phyloP scores from a whole-genome alignment of 2,113 vertebrate species.

The Xiphophorus maculatus region DNA sequence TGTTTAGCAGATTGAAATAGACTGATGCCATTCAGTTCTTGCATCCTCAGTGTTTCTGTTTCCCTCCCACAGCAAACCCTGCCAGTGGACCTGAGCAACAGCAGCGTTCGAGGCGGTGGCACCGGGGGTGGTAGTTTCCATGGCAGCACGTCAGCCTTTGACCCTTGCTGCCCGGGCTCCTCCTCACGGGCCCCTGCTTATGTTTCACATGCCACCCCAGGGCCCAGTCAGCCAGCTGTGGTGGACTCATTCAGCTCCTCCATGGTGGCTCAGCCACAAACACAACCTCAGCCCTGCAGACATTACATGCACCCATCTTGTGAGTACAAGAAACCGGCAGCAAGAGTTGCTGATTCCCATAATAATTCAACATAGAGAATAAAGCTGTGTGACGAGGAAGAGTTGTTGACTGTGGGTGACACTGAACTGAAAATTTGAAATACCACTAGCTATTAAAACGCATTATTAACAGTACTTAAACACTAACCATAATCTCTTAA shows the following conservation, averaged over 20 bases:
- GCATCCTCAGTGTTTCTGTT: constrained; percentile 13
- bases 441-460: too few relatives aligned
- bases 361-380: constrained; percentile 47
- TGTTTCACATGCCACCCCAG: constrained; percentile 86
- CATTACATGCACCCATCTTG: constrained; percentile 95
- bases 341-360: constrained; percentile 60
- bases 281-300: constrained; percentile 90
- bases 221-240: constrained; percentile 87
- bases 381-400: constrained; percentile 29
- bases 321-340: constrained; percentile 77
- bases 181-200: constrained; percentile 88
- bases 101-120: constrained; percentile 86
- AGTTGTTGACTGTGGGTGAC: constrained; percentile 5
- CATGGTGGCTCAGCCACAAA: constrained; percentile 89
- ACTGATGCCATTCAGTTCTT: background rate
- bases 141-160: constrained; percentile 92
- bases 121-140: constrained; percentile 85
- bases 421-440: background rate
- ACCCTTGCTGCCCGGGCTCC: constrained; percentile 96
- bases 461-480: too few relatives aligned
- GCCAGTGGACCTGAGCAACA: constrained; percentile 96
- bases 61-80: constrained; percentile 86
- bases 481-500: too few relatives aligned
- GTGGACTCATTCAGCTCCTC: constrained; percentile 88
- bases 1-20: background rate